phyloP scores from a whole-genome alignment of 2,113 vertebrate genomes.

The Orientallactaga bullata region DNA sequence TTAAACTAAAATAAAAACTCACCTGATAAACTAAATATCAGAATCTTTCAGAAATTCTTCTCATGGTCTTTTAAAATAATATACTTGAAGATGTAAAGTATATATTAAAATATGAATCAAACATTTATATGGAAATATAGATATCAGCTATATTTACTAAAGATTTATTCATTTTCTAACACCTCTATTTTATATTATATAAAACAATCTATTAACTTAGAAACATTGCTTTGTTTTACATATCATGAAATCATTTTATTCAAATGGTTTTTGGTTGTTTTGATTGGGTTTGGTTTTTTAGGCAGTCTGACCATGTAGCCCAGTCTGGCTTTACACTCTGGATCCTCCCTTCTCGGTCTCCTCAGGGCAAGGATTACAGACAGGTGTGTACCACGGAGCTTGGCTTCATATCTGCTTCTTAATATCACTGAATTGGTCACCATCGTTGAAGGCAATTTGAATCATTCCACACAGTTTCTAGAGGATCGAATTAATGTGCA shows the following conservation, averaged over 20 bases:
- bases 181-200: not conserved
- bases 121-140: not conserved
- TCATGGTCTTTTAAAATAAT: slow-evolving; percentile 17
- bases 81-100: not conserved
- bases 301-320: not conserved
- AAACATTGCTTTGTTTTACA: not conserved
- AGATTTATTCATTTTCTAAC: not conserved
- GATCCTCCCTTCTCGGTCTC: not conserved
- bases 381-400: not conserved
- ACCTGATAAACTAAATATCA: not conserved
- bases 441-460: not conserved
- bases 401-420: not conserved
- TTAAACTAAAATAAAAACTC: not conserved
- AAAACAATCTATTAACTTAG: slow-evolving; percentile 21
- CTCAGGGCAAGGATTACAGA: too few relatives aligned
- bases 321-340: not conserved
- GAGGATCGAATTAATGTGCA: not conserved
- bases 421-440: not conserved
- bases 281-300: not conserved
- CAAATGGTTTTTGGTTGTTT: not conserved
- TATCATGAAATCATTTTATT: not conserved
- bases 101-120: slow-evolving; percentile 1
- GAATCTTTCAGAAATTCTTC: not conserved
- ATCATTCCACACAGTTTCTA: not conserved
- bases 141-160: not conserved